Percentiles rank a stretch among this genome's conserved stretches.
Conservation (phyloP, 2,113 vertebrate species). For the Callopanchax toddi region DNA sequence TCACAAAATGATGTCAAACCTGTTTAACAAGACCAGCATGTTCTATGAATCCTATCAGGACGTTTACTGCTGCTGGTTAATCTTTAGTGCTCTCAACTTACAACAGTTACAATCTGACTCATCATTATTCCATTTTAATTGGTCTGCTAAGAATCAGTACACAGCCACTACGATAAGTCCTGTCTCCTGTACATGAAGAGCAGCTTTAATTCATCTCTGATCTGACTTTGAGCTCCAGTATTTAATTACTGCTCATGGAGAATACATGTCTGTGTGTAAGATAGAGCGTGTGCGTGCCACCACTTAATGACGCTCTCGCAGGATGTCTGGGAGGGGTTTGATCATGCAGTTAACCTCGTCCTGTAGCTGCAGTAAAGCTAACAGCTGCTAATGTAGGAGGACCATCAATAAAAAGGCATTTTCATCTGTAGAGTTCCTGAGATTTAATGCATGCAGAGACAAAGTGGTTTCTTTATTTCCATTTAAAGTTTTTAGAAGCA, state of each 20-base stretch:
- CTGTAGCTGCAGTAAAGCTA: conserved; percentile 48
- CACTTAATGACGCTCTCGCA: conserved; percentile 59
- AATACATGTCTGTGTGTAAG: conserved; percentile 19
- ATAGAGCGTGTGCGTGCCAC: conserved; percentile 20
- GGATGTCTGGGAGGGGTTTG: conserved; percentile 43
- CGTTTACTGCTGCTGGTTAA: conserved; percentile 16
- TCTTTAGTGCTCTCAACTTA: conserved; percentile 36
- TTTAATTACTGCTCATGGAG: conserved; percentile 56
- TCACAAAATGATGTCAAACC: conserved; percentile 7
- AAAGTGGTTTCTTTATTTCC: conserved; percentile 1
- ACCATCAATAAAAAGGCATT: conserved; percentile 48
- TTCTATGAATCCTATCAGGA: conserved; percentile 12
- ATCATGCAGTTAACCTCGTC: conserved; percentile 55
- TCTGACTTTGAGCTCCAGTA: conserved; percentile 52
- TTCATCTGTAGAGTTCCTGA: conserved; percentile 26
- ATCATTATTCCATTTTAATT: conserved; percentile 60
- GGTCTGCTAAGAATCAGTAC: conserved; percentile 47
- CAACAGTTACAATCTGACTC: conserved; percentile 57
- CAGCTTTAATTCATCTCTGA: conserved; percentile 37
- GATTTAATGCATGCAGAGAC: conserved; percentile 7
- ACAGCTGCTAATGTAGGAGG: conserved; percentile 44
- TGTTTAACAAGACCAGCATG: neutral
- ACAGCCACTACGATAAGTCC: conserved; percentile 31
- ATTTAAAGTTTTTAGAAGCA: conserved; percentile 3
- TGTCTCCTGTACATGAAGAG: conserved; percentile 30